Conservation (phyloP, 2,113 vertebrate species). For the Rattus norvegicus region GRCr8 NC_086033.1:39518001-39518500, state of each 20-base stretch:
- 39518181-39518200: constrained; percentile 7
- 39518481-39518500: not conserved
- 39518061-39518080: not conserved
- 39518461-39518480: not conserved
- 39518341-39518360: too few relatives aligned
- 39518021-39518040: not conserved
- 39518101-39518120: constrained; percentile 13
- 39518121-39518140: constrained; percentile 22
- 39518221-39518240: not conserved
- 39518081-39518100: not conserved
- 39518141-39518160: not conserved
- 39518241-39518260: constrained; percentile 1
- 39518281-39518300: not conserved
- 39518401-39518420: not conserved
- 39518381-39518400: too few relatives aligned
- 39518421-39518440: not conserved
- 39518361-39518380: too few relatives aligned
- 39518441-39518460: not conserved
- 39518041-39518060: not conserved
- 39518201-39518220: constrained; percentile 26
- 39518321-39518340: too few relatives aligned
- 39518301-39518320: too few relatives aligned
- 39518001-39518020: not conserved
- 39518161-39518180: not conserved
- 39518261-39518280: not conserved